These are phyloP conservation scores for Sinocyclocheilus maitianheensis DNA, from an alignment of 2,113 vertebrate genomes.

Conservation along the genomic window DNA sequence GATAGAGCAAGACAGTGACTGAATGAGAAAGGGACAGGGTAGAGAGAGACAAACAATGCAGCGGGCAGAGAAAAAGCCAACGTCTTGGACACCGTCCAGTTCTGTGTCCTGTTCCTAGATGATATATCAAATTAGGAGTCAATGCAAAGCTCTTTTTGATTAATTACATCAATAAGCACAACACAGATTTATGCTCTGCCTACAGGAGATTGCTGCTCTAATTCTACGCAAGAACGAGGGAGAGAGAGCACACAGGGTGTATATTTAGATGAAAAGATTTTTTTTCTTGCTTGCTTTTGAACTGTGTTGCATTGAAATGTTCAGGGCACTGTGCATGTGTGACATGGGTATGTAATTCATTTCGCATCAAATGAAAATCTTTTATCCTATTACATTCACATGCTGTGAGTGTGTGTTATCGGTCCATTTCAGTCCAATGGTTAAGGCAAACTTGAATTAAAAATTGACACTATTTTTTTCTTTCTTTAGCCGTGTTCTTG, in stretches of 20 bases:
- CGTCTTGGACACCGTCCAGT: conserved; percentile 45
- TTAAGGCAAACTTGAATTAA: neutral
- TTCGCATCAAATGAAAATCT: neutral
- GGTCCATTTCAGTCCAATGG: neutral
- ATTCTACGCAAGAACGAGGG: conserved; percentile 35
- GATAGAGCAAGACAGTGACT: conserved; percentile 24
- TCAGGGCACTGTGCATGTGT: conserved; percentile 18
- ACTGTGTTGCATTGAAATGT: conserved; percentile 12
- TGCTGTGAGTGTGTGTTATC: neutral
- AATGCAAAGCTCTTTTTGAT: conserved; percentile 52
- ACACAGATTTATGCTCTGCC: conserved; percentile 49
- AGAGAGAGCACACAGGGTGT: conserved; percentile 30
- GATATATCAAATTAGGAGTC: conserved; percentile 56
- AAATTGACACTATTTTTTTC: neutral
- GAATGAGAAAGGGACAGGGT: conserved; percentile 25
- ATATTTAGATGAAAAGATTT: conserved; percentile 42
- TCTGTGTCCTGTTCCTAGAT: conserved; percentile 49
- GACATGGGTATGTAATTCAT: conserved; percentile 6
- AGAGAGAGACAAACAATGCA: conserved; percentile 25
- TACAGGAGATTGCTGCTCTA: conserved; percentile 52
- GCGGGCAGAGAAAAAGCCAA: conserved; percentile 24
- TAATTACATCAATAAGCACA: conserved; percentile 51
- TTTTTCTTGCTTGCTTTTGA: conserved; percentile 29
- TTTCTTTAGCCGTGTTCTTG: neutral
- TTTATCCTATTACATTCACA: conserved; percentile 4